These are phyloP conservation scores for Drosophila nigrodunni DNA, from an alignment of 1,140 invertebrate species.

Conservation along the genomic window DNA sequence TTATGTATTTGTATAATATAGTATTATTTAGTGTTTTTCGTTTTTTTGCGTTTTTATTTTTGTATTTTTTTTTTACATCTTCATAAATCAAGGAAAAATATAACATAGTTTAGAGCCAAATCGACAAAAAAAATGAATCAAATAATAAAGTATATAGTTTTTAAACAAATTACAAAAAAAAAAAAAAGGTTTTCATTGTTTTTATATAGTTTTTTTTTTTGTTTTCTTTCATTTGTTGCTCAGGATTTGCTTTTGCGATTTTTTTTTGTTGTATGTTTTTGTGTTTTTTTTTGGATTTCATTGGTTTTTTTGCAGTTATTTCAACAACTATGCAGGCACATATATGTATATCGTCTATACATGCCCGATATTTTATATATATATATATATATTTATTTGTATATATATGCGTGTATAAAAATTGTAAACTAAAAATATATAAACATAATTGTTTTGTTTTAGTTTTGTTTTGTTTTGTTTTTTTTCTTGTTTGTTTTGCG, in stretches of 20 bases:
- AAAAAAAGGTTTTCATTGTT: conserved; percentile 5
- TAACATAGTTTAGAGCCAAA: conserved; percentile 33
- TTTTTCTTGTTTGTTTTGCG: conserved; percentile 47
- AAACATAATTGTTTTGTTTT: conserved; percentile 56
- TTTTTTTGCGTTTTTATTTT: conserved; percentile 2
- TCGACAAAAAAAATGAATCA: conserved; percentile 16
- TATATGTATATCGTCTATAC: conserved; percentile 1
- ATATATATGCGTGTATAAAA: conserved; percentile 49
- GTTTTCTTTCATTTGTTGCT: conserved; percentile 13
- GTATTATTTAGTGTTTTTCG: conserved; percentile 30
- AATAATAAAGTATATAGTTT: conserved; percentile 18
- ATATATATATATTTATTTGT: conserved; percentile 45
- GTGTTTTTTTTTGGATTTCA: conserved; percentile 29
- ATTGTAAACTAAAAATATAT: conserved; percentile 52
- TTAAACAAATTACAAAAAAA: conserved; percentile 35
- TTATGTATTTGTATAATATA: conserved; percentile 36
- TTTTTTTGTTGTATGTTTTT: conserved; percentile 27
- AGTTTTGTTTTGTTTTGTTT: conserved; percentile 8
- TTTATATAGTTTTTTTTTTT: not conserved
- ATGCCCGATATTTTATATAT: conserved; percentile 27
- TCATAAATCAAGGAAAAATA: conserved; percentile 18
- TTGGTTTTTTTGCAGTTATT: conserved; percentile 34
- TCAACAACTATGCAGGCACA: conserved; percentile 35
- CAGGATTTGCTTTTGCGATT: conserved; percentile 21
- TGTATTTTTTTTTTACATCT: conserved; percentile 2